Percentiles rank a stretch among this genome's conserved stretches.
These are phyloP conservation scores for Antennarius maculatus DNA, from an alignment of 2,797 vertebrate genomes.

Conservation along the genomic window DNA sequence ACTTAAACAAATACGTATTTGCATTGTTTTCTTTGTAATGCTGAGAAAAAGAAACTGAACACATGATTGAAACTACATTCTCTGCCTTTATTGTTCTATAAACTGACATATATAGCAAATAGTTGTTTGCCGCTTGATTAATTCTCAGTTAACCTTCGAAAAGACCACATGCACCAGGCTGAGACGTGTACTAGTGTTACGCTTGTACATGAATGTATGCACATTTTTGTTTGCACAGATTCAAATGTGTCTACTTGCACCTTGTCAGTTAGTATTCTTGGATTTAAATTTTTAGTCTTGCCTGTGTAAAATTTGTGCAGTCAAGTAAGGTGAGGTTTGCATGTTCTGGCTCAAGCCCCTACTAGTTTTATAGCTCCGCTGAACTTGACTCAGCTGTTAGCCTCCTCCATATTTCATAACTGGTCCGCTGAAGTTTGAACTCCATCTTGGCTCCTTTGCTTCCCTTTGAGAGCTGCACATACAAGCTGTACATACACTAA, in stretches of 20 bases:
- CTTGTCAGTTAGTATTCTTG: too few species aligned
- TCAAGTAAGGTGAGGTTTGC: conserved; percentile 53
- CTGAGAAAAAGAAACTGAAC: too few species aligned
- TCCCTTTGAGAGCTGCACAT: too few species aligned
- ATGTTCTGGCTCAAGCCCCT: conserved; percentile 31
- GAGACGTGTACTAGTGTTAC: conserved; percentile 1
- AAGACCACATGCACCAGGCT: neutral
- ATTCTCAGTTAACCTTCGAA: too few species aligned
- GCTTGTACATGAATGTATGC: neutral
- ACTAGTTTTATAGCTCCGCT: conserved; percentile 12
- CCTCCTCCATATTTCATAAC: conserved; percentile 60
- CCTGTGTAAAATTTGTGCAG: conserved; percentile 42
- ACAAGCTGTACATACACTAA: conserved; percentile 36
- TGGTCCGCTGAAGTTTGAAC: conserved; percentile 26
- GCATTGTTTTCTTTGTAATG: too few species aligned
- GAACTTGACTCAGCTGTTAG: conserved; percentile 39
- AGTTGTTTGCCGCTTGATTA: too few species aligned
- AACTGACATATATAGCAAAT: too few species aligned
- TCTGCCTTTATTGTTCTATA: too few species aligned
- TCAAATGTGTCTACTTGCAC: too few species aligned
- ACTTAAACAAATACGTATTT: too few species aligned
- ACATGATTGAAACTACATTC: too few species aligned
- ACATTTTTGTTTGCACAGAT: neutral
- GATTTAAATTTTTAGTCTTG: neutral
- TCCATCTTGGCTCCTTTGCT: conserved; percentile 10